These are phyloP conservation scores for Lordiphosa stackelbergi DNA, from an alignment of 1,140 invertebrate genomes.

Conservation along the genomic window DNA sequence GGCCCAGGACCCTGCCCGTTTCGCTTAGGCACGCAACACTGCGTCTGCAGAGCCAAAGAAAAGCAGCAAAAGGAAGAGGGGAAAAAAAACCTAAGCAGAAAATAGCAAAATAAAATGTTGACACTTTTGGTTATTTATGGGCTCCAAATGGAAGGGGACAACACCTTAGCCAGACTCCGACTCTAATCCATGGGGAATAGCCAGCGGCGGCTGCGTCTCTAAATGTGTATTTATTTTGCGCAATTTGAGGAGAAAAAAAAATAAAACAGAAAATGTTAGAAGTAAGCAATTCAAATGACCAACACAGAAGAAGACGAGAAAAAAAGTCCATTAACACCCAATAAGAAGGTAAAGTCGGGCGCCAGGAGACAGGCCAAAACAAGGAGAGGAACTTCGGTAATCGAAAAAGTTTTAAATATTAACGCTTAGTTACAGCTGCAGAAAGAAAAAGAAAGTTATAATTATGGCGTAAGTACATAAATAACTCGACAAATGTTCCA, in stretches of 20 bases:
- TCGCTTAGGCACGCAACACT: conserved; percentile 71
- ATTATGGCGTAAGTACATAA: conserved; percentile 70
- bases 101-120: conserved; percentile 76
- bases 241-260: conserved; percentile 46
- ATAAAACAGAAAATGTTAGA: conserved; percentile 6
- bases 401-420: conserved; percentile 75
- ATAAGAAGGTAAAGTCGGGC: conserved; percentile 52
- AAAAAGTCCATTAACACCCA: conserved; percentile 70
- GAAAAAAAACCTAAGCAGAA: conserved; percentile 48
- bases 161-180: conserved; percentile 48
- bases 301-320: conserved; percentile 14
- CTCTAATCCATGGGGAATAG: conserved; percentile 64
- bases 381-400: conserved; percentile 46
- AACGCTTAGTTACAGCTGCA: conserved; percentile 69
- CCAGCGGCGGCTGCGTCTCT: conserved; percentile 26
- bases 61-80: neutral
- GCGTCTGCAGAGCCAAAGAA: conserved; percentile 38
- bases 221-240: conserved; percentile 74
- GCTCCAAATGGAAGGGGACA: conserved; percentile 30
- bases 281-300: conserved; percentile 71
- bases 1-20: conserved; percentile 52
- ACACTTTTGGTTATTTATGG: conserved; percentile 75
- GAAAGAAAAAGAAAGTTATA: conserved; percentile 55
- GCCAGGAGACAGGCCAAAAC: conserved; percentile 1
- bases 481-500: conserved; percentile 53